Evolutionary conservation across 53 echinoderm and acorn worm species (phyloP), one percentile per base, ranked within the genome.

Genomic region (Luidia sarsii): DNA sequence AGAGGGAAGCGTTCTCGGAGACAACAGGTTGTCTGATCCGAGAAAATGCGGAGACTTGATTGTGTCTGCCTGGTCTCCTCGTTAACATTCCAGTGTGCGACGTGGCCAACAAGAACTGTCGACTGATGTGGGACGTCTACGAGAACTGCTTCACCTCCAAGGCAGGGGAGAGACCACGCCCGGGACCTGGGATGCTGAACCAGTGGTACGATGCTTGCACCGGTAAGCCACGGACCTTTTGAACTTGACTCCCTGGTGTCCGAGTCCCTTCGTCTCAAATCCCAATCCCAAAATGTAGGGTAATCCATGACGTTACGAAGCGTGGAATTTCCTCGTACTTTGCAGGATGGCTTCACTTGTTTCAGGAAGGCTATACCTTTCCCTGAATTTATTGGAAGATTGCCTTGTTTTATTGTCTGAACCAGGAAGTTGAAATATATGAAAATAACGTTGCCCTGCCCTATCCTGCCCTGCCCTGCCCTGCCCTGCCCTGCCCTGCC

Each of bases 151-250:
- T 88, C 88, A 64, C 72, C 13, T 90, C 88, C 16, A 57, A 72
- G 19, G 86, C 72, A 4, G 91, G 88, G 14, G 63, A 82, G 54
- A 39, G 85, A 38, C 56, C 94, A 33, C 79, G 86, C 18, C 85
- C 85, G 35, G 94, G 94, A 2, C 29, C 34, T 16, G 94, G 94
- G 8, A 57, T 94, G 2, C 67, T 91, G 82, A 70, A 67, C 10
- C 37, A 68, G 15, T 94, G 91, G 91, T 94, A 94, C 49, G 87
- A 90, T 37, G 94, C 68, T 2, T 94, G 94, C 35, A 88, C 88
- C 31, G 94, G 94, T 94, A 79, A 46, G 83, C 33, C 25, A 41
- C 8, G n/a, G n/a, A n/a, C n/a, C n/a, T n/a, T n/a, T 7, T 53
- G 21, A 53, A 53, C n/a, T 4, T 53, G 3, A 22, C 0, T 19